phyloP scores from a whole-genome alignment of 2,888 invertebrate genomes.

The Platerodrilus igneus region DNA sequence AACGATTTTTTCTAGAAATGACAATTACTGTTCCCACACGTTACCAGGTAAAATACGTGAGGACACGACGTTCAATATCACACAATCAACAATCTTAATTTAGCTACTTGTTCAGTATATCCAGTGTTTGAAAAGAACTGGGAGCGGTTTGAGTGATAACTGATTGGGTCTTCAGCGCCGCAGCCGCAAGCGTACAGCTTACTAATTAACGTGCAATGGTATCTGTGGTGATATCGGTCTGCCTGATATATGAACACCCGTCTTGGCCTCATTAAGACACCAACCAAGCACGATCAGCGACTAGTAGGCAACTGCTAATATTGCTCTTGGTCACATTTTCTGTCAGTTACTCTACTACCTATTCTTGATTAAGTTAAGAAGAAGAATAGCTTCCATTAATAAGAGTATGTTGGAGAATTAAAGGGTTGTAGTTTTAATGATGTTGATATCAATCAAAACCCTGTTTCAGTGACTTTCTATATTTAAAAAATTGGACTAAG shows the following conservation, averaged over 20 bases:
- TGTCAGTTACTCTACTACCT: conserved; percentile 25
- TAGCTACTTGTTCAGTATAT: conserved; percentile 21
- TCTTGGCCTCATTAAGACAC: conserved; percentile 47
- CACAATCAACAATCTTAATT: conserved; percentile 31
- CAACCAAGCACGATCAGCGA: conserved; percentile 42
- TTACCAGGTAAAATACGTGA: conserved; percentile 29
- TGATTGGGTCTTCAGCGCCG: conserved; percentile 34
- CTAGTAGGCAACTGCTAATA: conserved; percentile 28
- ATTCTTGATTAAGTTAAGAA: conserved; percentile 37
- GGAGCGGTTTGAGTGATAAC: conserved; percentile 32
- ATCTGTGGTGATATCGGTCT: conserved; percentile 34
- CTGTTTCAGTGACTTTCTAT: too few relatives aligned
- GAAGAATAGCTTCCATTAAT: conserved; percentile 36
- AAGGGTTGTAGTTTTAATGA: conserved; percentile 22
- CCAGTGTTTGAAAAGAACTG: conserved; percentile 17
- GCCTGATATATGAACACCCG: conserved; percentile 46
- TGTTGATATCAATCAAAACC: too few relatives aligned
- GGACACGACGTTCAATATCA: conserved; percentile 28
- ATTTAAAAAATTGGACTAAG: too few relatives aligned
- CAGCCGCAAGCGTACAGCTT: conserved; percentile 32
- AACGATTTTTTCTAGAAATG: conserved; percentile 20
- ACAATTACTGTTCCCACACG: conserved; percentile 32
- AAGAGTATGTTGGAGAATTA: conserved; percentile 36
- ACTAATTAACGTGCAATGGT: conserved; percentile 36
- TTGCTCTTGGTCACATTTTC: conserved; percentile 25